Conservation (phyloP, 2,113 vertebrate genomes). For the Falco punctatus region DNA sequence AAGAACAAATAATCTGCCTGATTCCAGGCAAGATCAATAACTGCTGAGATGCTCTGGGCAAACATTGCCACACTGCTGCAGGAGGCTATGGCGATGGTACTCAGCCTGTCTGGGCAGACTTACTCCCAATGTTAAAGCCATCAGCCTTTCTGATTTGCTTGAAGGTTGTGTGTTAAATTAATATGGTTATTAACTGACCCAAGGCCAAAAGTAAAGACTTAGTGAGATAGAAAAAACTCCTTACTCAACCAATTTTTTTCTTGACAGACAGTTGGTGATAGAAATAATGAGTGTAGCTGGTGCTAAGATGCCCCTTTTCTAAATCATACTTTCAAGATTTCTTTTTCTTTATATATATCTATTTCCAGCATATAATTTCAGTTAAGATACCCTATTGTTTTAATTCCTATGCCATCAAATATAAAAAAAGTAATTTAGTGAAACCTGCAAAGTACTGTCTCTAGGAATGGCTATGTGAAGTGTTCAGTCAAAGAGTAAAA, state of each 20-base stretch:
- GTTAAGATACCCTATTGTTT: neutral
- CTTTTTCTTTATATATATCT: neutral
- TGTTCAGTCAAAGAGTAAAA: neutral
- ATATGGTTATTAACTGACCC: neutral
- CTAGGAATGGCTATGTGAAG: neutral
- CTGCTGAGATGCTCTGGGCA: neutral
- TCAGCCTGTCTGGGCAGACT: neutral
- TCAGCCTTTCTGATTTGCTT: neutral
- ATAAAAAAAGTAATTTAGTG: neutral
- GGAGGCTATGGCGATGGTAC: neutral
- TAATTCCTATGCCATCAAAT: neutral
- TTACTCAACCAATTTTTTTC: neutral
- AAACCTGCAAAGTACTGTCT: neutral
- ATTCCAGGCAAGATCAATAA: slow-evolving; percentile 37
- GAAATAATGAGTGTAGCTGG: neutral
- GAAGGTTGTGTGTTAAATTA: neutral
- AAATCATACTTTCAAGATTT: neutral
- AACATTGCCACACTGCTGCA: neutral
- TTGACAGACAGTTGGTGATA: neutral
- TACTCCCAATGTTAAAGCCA: neutral
- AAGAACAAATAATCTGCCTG: slow-evolving; percentile 15
- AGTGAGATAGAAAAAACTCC: neutral
- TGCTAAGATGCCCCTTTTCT: neutral
- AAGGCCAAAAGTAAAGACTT: neutral
- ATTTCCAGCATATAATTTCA: neutral